Base-by-base conservation (phyloP, 2,113 vertebrate genomes). In the Gadus chalcogrammus region DNA sequence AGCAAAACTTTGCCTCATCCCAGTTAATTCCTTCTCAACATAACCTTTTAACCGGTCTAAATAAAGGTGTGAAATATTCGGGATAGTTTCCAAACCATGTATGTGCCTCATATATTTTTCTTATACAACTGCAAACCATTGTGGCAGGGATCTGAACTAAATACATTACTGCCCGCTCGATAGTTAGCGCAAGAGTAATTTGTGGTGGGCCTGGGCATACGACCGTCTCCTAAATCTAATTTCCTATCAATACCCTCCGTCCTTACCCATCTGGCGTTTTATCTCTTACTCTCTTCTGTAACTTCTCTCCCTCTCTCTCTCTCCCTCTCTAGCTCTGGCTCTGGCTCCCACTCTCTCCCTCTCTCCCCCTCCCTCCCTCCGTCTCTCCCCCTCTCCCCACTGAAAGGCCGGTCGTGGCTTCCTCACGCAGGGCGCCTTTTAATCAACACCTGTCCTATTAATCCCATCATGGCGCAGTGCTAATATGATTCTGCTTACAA, bases 391-490 rank as follows among this genome's bases (percentile, higher is more conserved):
- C 4, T 20, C 42, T 15, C 48, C 61, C 17, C 18, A 16, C 42
- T 53, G 70, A 72, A 79, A 73, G 78, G 78, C 82, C 85, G 85
- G 84, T 87, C 75, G 85, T 85, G 85, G 70, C 78, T 65, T 88
- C 56, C 69, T 55, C 85, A 84, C n/a, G 68, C 82, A 78, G 84
- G 15, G 77, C 75, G 84, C 76, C 85, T n/a, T 88, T 89, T 88
- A 88, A 89, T 89, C 85, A 88, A 87, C 89, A 92, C 91, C 90
- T 92, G 89, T 91, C 90, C 90, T 77, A 89, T 91, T 90, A 90
- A 90, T 90, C 86, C 85, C 79, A 67, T 72, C 78, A 74, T 84
- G 84, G 84, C 90, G 85, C 75, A 53, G 73, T 84, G 85, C 83
- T 90, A 90, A 90, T 90, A 88, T 64, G 77, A 80, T 73, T 76